Evolutionary conservation across 2,113 vertebrate species (phyloP).

Genomic region (Misgurnus mizolepis): DNA sequence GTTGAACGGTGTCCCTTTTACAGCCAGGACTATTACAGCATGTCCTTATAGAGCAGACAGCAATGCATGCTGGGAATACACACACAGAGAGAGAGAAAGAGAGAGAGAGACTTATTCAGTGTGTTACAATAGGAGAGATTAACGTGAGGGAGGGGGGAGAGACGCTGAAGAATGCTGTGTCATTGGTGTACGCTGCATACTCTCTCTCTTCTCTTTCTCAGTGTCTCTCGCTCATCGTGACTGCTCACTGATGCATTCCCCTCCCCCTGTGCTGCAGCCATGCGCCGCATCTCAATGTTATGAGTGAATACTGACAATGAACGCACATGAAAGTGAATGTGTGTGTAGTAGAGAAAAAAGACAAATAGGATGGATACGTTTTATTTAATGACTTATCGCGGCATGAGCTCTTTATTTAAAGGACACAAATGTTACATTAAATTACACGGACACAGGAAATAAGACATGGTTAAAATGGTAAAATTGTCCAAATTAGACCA

Average conservation of each 20-base stretch:
- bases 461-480: too few species aligned
- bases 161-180: slow-evolving; percentile 73
- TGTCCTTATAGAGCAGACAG: slow-evolving; percentile 3
- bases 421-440: too few species aligned
- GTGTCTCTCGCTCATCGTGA: slow-evolving; percentile 51
- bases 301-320: background rate
- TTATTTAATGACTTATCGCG: too few species aligned
- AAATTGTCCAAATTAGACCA: too few species aligned
- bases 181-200: slow-evolving; percentile 67
- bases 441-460: too few species aligned
- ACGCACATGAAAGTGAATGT: background rate
- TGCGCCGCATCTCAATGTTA: slow-evolving; percentile 8
- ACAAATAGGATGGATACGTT: too few species aligned
- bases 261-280: slow-evolving; percentile 32
- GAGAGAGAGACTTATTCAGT: background rate
- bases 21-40: background rate
- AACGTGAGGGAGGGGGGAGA: background rate
- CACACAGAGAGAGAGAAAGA: background rate
- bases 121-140: background rate
- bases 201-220: slow-evolving; percentile 37
- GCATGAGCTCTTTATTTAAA: too few species aligned
- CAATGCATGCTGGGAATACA: slow-evolving; percentile 20
- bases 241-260: slow-evolving; percentile 40
- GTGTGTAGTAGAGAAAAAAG: background rate
- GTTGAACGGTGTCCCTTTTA: background rate